Base-by-base conservation (phyloP, 2,888 invertebrate genomes). In the Cephus rjabovi region DNA sequence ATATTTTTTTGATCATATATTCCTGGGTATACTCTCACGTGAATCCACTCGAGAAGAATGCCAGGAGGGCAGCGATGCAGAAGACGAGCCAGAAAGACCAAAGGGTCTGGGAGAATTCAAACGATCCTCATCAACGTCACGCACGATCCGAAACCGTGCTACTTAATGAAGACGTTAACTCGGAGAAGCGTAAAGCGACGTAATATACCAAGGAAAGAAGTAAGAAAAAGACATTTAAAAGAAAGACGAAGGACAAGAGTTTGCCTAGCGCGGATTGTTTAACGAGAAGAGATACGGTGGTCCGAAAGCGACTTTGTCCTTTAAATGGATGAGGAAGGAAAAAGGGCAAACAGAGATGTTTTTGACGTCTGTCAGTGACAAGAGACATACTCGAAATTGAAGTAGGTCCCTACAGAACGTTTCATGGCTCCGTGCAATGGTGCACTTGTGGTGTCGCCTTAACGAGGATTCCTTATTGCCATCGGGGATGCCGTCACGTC, bases 101-200 rank as follows among this genome's bases (percentile, higher is more conserved):
- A 56, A 23, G 15, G 23, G 56, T 56, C 56, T 56, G 56, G 23
- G 56, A 56, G 56, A 56, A 31, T 71, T 34, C 71, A 31, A 74
- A 40, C n/a, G 79, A 85, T 85, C 85, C 85, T 84, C 85, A 83
- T 85, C 85, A 86, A 86, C 83, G 84, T 85, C 85, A 83, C 81
- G 83, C 86, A 80, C 73, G 78, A 76, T 35, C 76, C 78, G 79
- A 76, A 81, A 84, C 75, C 56, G 76, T 40, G 71, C 56, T 56
- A 75, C 75, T 78, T 84, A 85, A 85, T 85, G 85, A 83, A 85
- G 82, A 85, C 79, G 85, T 85, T 85, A 79, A 79, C 84, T 85
- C 82, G 81, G 82, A 84, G 71, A 33, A 83, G 33, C 71, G 71
- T 33, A 71, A 71, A 71, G 56, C 56, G 56, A 56, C 56, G 56